These are phyloP conservation scores for Gymnopithys bicolor DNA, from an alignment of 2,797 vertebrate genomes.

Conservation along the genomic window DNA sequence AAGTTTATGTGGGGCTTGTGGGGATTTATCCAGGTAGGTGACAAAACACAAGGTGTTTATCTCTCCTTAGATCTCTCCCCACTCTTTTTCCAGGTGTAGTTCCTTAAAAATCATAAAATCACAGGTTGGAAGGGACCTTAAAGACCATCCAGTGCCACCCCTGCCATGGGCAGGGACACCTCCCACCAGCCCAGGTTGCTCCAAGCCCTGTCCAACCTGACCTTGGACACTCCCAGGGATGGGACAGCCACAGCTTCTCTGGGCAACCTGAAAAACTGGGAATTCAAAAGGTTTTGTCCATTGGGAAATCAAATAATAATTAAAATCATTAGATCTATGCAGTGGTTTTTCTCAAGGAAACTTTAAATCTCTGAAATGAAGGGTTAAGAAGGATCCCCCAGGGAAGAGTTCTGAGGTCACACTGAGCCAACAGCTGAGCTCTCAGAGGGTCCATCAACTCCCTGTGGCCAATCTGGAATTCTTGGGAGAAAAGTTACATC, in stretches of 20 bases:
- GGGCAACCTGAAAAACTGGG: background rate
- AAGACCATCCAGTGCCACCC: background rate
- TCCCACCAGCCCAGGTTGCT: too few species aligned
- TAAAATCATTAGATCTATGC: background rate
- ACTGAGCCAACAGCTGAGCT: background rate
- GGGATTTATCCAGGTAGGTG: background rate
- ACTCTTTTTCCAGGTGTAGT: background rate
- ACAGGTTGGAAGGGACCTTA: background rate
- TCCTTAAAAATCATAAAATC: background rate
- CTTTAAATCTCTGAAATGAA: background rate
- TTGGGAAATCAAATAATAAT: background rate
- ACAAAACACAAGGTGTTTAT: background rate
- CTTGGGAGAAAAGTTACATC: background rate
- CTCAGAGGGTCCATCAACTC: background rate
- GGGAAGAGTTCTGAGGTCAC: background rate
- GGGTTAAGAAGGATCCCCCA: background rate
- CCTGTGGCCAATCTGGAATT: background rate
- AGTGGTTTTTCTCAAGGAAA: background rate
- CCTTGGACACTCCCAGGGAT: background rate
- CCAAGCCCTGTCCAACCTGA: background rate
- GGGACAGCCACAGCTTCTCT: background rate
- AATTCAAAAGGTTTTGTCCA: background rate
- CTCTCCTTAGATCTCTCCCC: background rate
- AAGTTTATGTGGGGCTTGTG: background rate
- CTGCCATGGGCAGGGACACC: background rate